Percentiles rank a stretch among this genome's conserved stretches.
phyloP scores from a whole-genome alignment of 2,888 invertebrate species.

The Mylabris sibirica region DNA sequence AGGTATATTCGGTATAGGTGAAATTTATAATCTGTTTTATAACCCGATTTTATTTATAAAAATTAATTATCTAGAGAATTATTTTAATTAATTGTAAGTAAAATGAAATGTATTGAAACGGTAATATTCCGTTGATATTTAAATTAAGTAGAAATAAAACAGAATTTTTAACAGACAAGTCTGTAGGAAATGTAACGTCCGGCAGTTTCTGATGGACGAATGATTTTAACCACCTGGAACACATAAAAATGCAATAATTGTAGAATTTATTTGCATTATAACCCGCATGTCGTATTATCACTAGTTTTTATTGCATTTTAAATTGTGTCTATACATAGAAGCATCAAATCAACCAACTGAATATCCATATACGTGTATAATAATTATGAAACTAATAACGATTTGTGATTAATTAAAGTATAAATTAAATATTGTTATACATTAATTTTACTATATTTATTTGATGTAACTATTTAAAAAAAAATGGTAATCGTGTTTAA shows the following conservation, averaged over 20 bases:
- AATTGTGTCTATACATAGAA: background rate
- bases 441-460: too few relatives aligned
- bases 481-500: background rate
- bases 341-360: background rate
- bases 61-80: background rate
- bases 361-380: background rate
- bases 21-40: background rate
- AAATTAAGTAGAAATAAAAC: constrained; percentile 18
- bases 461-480: background rate
- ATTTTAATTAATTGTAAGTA: background rate
- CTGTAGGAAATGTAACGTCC: constrained; percentile 98
- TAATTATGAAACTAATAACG: background rate
- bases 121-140: constrained; percentile 28
- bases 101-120: too few relatives aligned
- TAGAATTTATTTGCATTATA: constrained; percentile 30
- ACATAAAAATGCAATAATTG: constrained; percentile 40
- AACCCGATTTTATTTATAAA: background rate
- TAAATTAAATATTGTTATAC: background rate
- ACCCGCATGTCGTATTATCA: constrained; percentile 23
- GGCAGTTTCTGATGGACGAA: constrained; percentile 96
- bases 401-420: background rate
- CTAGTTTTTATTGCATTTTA: background rate
- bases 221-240: constrained; percentile 93
- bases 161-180: constrained; percentile 76
- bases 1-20: background rate